Base-by-base conservation (phyloP, 2,888 invertebrate genomes). In the Neocrepidodera transversa region DNA sequence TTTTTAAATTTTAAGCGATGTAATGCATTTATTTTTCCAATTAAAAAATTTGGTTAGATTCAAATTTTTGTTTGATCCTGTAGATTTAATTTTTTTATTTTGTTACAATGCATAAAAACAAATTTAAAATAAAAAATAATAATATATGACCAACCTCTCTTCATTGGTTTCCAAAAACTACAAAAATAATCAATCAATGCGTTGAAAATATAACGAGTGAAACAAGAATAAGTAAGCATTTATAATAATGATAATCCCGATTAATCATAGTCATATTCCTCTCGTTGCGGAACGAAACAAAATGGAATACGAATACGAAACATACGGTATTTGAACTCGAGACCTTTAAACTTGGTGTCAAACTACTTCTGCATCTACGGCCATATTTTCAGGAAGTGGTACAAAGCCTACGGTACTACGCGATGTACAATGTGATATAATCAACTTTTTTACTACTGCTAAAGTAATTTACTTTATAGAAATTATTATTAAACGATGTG, bases 271-370 rank as follows among this genome's bases (percentile, higher is more conserved):
- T 75, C 75, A 68, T 68, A 59, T 50, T 48, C n/a, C n/a, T n/a
- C n/a, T n/a, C n/a, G 47, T 60, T 58, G 65, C 66, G 65, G 64
- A 65, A 64, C 64, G 53, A 60, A 66, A 66, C 63, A 63, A 66
- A 67, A 64, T 60, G 64, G 60, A 68, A 64, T 64, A 67, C 64
- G 65, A 67, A 67, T 50, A 54, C 45, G 51, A 28, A 65, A 65
- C 73, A 72, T 71, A 71, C 74, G 76, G 73, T 74, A 74, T 75
- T 76, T 77, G 77, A 77, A 77, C 77, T 68, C 72, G 65, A 72
- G 75, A 77, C 77, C 77, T 76, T 77, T 77, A 71, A 60, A 61
- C 63, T 60, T 61, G 65, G 70, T 73, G 76, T 75, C 74, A 74
- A 74, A 70, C 72, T 65, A 70, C 70, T 70, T 67, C 66, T 65